These are phyloP conservation scores for Mystacornis crossleyi DNA, from an alignment of 2,113 vertebrate species.

Conservation along the genomic window DNA sequence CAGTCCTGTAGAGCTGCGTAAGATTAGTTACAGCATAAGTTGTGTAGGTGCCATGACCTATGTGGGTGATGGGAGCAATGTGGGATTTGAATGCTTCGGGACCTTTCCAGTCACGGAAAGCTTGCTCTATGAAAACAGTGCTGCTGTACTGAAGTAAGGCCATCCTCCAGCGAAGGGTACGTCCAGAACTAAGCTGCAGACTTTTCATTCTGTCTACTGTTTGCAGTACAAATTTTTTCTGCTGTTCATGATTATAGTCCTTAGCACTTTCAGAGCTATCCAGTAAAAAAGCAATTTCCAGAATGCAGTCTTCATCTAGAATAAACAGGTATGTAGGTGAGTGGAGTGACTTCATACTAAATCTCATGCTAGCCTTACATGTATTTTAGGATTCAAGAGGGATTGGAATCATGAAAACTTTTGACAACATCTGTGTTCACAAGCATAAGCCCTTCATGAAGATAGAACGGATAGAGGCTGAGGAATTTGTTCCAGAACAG, in stretches of 20 bases:
- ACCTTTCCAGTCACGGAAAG: slow-evolving; percentile 86
- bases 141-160: slow-evolving; percentile 92
- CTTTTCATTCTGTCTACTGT: slow-evolving; percentile 82
- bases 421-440: not conserved
- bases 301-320: slow-evolving; percentile 83
- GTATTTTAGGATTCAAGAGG: not conserved
- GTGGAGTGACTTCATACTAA: not conserved
- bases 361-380: not conserved
- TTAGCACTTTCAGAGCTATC: slow-evolving; percentile 92
- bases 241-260: slow-evolving; percentile 83
- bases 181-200: slow-evolving; percentile 78
- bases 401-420: not conserved
- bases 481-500: not conserved
- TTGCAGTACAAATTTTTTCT: slow-evolving; percentile 85
- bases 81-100: slow-evolving; percentile 81
- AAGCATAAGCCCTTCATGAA: not conserved
- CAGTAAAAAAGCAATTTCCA: slow-evolving; percentile 89
- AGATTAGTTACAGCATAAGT: slow-evolving; percentile 93
- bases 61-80: slow-evolving; percentile 81
- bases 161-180: slow-evolving; percentile 78
- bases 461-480: not conserved
- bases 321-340: slow-evolving; percentile 23
- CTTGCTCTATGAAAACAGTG: slow-evolving; percentile 86
- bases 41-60: slow-evolving; percentile 90
- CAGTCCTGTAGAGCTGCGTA: slow-evolving; percentile 85